Evolutionary conservation across 2,113 vertebrate species (phyloP).

Genomic region (Leptobrachium leishanense): DNA sequence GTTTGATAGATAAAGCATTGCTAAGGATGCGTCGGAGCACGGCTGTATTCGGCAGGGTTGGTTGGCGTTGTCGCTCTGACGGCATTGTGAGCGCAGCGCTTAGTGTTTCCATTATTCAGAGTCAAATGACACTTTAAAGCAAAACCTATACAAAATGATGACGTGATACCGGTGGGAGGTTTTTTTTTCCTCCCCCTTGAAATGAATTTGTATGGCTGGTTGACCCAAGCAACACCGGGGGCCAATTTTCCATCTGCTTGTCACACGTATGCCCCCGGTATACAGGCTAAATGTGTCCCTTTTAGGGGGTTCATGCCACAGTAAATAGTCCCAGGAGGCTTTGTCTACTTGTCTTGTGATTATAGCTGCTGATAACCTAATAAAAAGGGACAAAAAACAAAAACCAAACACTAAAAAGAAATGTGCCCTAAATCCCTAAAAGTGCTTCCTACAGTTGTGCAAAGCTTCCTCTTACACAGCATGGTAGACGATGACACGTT

Average conservation of each 20-base stretch:
- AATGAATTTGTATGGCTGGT: slow-evolving; percentile 9
- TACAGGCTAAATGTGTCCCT: slow-evolving; percentile 15
- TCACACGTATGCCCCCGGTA: slow-evolving; percentile 8
- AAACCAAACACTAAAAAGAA: background rate
- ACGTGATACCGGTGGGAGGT: slow-evolving; percentile 1
- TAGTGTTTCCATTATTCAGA: slow-evolving; percentile 9
- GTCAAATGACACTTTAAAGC: slow-evolving; percentile 1
- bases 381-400: background rate
- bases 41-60: slow-evolving; percentile 19
- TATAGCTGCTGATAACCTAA: background rate
- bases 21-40: background rate
- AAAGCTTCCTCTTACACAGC: background rate
- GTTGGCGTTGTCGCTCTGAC: background rate
- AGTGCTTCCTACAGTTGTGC: slow-evolving; percentile 15
- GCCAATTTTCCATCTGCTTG: background rate
- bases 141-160: background rate
- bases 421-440: background rate
- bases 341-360: background rate
- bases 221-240: background rate
- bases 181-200: background rate
- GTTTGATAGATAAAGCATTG: background rate
- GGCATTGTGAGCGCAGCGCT: background rate
- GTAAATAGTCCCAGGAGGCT: background rate
- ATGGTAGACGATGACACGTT: background rate
- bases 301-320: slow-evolving; percentile 13